These are phyloP conservation scores for Heterodera filipjevi DNA, from an alignment of 2,888 invertebrate species.

Conservation along the genomic window DNA sequence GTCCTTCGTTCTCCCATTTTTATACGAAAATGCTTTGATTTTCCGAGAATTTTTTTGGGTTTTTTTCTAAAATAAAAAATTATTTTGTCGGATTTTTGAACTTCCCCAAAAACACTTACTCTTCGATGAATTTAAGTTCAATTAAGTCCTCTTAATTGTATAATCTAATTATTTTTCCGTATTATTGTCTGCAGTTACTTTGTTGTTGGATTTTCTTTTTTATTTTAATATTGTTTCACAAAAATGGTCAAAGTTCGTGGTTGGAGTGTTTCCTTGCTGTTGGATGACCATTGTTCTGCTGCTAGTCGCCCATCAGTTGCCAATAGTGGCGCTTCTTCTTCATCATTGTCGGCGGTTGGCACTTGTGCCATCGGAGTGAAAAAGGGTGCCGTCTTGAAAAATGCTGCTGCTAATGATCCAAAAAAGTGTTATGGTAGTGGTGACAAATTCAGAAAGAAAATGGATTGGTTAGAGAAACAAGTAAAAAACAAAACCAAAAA, in stretches of 20 bases:
- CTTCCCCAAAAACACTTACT: no score
- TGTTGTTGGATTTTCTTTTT: neutral
- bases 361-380: neutral
- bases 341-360: neutral
- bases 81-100: neutral
- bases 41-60: no score
- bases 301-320: neutral
- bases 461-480: conserved; percentile 16
- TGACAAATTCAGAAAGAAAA: conserved; percentile 4
- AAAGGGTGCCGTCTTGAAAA: neutral
- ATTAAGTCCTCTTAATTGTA: no score
- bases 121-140: no score
- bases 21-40: neutral
- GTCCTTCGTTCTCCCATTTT: neutral
- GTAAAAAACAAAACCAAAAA: neutral
- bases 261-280: neutral
- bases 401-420: neutral
- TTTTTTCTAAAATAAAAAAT: neutral
- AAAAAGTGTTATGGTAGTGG: neutral
- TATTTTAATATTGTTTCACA: neutral
- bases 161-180: no score
- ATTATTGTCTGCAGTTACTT: no score
- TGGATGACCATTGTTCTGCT: neutral
- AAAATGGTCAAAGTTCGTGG: conserved; percentile 4
- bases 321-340: neutral